Conservation (phyloP, 2,888 invertebrate species). For the Nasonia oneida region DNA sequence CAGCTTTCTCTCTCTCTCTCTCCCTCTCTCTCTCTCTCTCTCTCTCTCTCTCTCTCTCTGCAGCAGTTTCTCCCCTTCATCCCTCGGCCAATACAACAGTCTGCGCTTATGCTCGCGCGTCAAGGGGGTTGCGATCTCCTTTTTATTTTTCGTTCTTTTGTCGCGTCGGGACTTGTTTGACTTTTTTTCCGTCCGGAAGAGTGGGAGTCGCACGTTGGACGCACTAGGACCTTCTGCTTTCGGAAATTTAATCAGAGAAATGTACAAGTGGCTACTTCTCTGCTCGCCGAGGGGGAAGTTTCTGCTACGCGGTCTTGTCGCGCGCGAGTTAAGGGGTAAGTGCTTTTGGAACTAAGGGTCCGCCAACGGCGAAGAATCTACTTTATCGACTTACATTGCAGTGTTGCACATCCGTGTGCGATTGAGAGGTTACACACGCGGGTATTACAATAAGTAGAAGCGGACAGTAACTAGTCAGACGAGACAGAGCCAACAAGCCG, state of each 20-base stretch:
- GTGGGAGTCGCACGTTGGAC: neutral
- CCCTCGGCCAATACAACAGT: constrained; percentile 44
- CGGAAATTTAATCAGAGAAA: constrained; percentile 60
- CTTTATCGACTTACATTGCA: too few relatives aligned
- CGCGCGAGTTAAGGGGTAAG: neutral
- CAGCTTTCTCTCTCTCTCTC: constrained; percentile 32
- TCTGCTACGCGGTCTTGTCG: too few relatives aligned
- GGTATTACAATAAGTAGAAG: neutral
- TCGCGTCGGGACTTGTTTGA: neutral
- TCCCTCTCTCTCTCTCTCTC: constrained; percentile 36
- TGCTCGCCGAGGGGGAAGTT: neutral
- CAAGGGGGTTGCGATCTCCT: neutral
- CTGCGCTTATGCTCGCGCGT: constrained; percentile 46
- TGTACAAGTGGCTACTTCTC: constrained; percentile 45
- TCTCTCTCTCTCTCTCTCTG: constrained; percentile 27
- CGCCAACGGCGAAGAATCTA: too few relatives aligned
- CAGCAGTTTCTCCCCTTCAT: constrained; percentile 5
- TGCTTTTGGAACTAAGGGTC: neutral
- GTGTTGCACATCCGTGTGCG: too few relatives aligned
- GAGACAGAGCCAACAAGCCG: neutral
- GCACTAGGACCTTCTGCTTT: constrained; percentile 25
- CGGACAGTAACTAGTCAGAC: neutral
- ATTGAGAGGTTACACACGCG: neutral
- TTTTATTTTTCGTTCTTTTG: neutral
- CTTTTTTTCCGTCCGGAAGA: neutral